Conservation (phyloP, 1,140 invertebrate species). For the Zophobas morio region DNA sequence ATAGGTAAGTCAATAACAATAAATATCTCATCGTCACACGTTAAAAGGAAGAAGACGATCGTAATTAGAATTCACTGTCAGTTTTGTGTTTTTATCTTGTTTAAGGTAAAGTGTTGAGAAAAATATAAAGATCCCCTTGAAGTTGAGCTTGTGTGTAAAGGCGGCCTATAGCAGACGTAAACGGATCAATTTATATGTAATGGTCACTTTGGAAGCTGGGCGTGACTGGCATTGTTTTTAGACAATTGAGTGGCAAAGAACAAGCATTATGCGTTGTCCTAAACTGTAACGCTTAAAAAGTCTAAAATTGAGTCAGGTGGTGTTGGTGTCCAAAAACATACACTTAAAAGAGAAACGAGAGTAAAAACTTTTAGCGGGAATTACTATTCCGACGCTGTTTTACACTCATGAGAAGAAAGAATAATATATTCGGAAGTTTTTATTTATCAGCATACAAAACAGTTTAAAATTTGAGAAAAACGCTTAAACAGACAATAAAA, state of each 20-base stretch:
- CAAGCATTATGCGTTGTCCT: slow-evolving; percentile 6
- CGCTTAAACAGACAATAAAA: no score
- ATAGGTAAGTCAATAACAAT: slow-evolving; percentile 41
- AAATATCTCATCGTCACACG: slow-evolving; percentile 36
- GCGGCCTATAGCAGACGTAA: slow-evolving; percentile 52
- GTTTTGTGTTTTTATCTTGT: slow-evolving; percentile 54
- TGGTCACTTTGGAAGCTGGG: slow-evolving; percentile 56
- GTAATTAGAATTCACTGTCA: slow-evolving; percentile 43
- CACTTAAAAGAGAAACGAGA: no score
- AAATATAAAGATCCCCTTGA: slow-evolving; percentile 51
- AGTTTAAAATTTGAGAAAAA: no score
- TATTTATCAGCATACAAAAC: no score
- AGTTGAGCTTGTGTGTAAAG: slow-evolving; percentile 51
- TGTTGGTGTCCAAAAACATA: no score
- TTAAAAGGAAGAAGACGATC: slow-evolving; percentile 26
- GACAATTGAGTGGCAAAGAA: slow-evolving; percentile 28
- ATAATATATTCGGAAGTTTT: no score
- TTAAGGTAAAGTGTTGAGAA: slow-evolving; percentile 49
- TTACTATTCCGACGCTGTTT: no score
- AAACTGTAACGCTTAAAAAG: no score
- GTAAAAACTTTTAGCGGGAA: no score
- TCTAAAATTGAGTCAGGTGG: no score
- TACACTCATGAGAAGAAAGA: no score
- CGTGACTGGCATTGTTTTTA: slow-evolving; percentile 55
- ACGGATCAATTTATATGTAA: slow-evolving; percentile 60